Base-by-base conservation (phyloP, 2,888 invertebrate species). In the Caenorhabditis sp. region DNA sequence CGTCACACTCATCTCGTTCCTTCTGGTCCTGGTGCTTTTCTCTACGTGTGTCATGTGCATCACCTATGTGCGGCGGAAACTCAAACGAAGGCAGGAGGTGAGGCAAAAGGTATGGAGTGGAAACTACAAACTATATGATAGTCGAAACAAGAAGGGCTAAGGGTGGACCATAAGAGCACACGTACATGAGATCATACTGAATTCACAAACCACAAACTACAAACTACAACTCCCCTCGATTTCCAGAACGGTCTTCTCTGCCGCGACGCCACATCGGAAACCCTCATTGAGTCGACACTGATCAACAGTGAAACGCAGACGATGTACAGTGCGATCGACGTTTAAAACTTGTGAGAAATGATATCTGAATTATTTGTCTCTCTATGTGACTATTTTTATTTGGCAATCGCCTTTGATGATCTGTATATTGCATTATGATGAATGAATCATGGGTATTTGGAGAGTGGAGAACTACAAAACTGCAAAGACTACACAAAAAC, bases 321-420 rank as follows among this genome's bases (percentile, higher is more conserved):
- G 6, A 83, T 74, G 58, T 83, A 83, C 41, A 77, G 70, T 59
- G 75, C 83, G 0, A 83, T 83, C 51, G 79, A 83, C 51, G 83
- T 83, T 6, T 79, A 38, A 81, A 0, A 12, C 8, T 38, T 38
- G 38, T 5, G 38, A 38, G 22, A 31, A 8, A 19, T 61, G 47
- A 59, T 47, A 47, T 47, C 47, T 47, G 47, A 47, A 47, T 3
- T 4, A 19, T n/a, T 47, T 61, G 26, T 56, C 14, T 24, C 10
- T 54, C 6, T 38, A 38, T 38, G 12, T 10, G 38, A 38, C 12
- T 38, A 38, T 10, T 38, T 38, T 38, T 38, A n/a, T n/a, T n/a
- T n/a, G n/a, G n/a, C n/a, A n/a, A n/a, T n/a, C n/a, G 38, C 12
- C 38, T 38, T 31, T 31, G 4, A 10, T 38, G 38, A 38, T 38